These are phyloP conservation scores for Conopomorpha cramerella DNA, from an alignment of 1,140 invertebrate genomes.

Conservation along the genomic window DNA sequence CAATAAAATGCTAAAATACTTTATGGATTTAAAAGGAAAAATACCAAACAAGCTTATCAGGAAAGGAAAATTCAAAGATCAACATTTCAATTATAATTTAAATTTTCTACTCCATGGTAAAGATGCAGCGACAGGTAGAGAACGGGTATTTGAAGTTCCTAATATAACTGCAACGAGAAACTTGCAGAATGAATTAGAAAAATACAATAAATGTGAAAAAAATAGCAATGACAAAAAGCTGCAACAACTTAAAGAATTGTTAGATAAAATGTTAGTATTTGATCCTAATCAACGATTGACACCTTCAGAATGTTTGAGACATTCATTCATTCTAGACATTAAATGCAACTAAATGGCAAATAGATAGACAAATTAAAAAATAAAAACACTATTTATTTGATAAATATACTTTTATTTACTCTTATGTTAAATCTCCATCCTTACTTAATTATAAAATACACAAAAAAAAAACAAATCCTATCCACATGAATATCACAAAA, in stretches of 20 bases:
- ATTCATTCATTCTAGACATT: constrained; percentile 97
- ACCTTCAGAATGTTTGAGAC: constrained; percentile 89
- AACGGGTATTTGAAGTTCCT: constrained; percentile 90
- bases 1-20: constrained; percentile 99
- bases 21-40: constrained; percentile 97
- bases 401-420: constrained; percentile 1
- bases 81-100: constrained; percentile 95
- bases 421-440: no score
- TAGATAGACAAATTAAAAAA: constrained; percentile 13
- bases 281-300: constrained; percentile 91
- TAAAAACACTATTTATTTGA: not conserved
- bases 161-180: constrained; percentile 84
- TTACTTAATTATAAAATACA: no score
- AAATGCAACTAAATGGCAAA: no score
- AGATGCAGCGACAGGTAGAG: constrained; percentile 96
- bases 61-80: constrained; percentile 92
- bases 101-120: constrained; percentile 97
- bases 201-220: constrained; percentile 83
- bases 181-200: constrained; percentile 78
- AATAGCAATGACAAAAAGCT: constrained; percentile 87
- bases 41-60: constrained; percentile 95
- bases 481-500: no score
- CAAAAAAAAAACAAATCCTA: no score
- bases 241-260: constrained; percentile 87
- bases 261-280: constrained; percentile 90